Evolutionary conservation across 2,113 vertebrate genomes (phyloP).

Genomic region (Corythaixoides concolor): DNA sequence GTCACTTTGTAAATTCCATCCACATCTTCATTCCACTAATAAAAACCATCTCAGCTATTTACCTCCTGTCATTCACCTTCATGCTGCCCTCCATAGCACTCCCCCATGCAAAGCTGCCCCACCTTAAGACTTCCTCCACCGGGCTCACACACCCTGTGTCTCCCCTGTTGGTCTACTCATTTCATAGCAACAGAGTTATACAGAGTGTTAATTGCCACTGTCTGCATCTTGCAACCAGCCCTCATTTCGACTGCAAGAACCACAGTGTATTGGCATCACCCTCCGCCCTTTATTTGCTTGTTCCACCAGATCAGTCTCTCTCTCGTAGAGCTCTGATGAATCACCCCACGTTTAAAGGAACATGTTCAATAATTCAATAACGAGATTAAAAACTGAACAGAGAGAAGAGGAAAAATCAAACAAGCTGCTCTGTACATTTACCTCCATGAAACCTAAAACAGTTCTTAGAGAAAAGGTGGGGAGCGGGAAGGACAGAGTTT

Average conservation of each 20-base stretch:
- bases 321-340: background rate
- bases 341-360: background rate
- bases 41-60: conserved; percentile 2
- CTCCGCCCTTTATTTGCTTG: background rate
- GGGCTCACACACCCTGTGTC: background rate
- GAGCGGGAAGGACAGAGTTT: background rate
- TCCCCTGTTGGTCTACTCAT: background rate
- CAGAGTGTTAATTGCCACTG: background rate
- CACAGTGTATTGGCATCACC: background rate
- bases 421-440: background rate
- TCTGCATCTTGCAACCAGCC: background rate
- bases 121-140: background rate
- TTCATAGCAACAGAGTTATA: background rate
- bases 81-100: background rate
- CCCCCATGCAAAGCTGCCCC: background rate
- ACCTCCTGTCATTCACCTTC: background rate
- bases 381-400: background rate
- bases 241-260: background rate
- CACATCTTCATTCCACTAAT: background rate
- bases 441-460: background rate
- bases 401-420: background rate
- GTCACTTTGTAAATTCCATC: background rate
- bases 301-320: background rate
- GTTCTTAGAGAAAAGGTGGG: background rate
- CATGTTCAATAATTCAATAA: background rate